Base-by-base conservation (phyloP, 2,797 vertebrate genomes). In the Smutsia temminckii region DNA sequence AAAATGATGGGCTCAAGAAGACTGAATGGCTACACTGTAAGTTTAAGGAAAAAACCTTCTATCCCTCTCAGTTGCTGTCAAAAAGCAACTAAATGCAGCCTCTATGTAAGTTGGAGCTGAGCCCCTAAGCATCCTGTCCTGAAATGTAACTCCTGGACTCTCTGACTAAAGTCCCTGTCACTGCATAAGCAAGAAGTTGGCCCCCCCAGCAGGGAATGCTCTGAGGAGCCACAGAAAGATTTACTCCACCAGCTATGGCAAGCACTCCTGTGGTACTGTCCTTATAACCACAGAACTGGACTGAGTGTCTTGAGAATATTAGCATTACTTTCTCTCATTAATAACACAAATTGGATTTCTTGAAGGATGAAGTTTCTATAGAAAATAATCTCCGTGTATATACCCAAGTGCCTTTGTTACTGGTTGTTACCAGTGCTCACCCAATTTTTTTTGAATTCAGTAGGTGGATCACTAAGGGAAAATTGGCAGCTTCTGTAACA, bases 11-110 rank as follows among this genome's bases (percentile, higher is more conserved):
- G 53, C 40, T 94, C 51, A 85, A 64, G 51, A 96, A 64, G 53
- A 72, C 53, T 94, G 64, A 95, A 92, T 87, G 87, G 77, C 27
- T 37, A 55, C 27, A 91, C n/a, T 94, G 72, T 94, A 37, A 46
- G 46, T 46, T 46, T 46, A 46, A 46, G 46, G 59, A 64, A 57
- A 8, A 5, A 68, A 25, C n/a, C 49, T 84, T 95, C 85, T 90
- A 46, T 90, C 68, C 25, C 13, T 42, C 79, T 83, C 27, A 89
- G 68, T 55, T 88, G 29, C 84, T 93, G 71, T 95, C 69, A 86
- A 86, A 94, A 78, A 88, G 55, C 77, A 95, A 71, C 71, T 96
- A 93, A 92, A 87, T 89, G 55, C 14, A 86, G 75, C 29, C 68
- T 85, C 69, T 93, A 27, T 95, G 42, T 94, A 61, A 87, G 57